Base-by-base conservation (phyloP, 2,888 invertebrate genomes). In the Drosophila antonietae region DNA sequence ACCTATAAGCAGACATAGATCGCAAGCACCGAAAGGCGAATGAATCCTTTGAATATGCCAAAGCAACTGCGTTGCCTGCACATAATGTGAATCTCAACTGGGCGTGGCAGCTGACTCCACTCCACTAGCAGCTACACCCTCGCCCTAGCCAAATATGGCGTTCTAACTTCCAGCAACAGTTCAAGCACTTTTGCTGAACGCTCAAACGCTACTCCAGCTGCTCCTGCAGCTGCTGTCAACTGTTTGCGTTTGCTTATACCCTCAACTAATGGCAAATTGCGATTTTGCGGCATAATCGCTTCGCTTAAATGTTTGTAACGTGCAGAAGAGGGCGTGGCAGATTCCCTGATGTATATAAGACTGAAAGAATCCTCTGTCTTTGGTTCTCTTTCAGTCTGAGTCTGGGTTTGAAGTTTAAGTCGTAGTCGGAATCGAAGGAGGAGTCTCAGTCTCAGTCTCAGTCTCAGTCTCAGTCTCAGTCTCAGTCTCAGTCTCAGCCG, bases 151-250 rank as follows among this genome's bases (percentile, higher is more conserved):
- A 49, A 68, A 52, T 65, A 3, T 61, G 49, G 39, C 43, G 44
- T 49, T 62, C 51, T 62, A 73, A 67, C 55, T 53, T 67, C 20
- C 69, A 64, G 63, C 64, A 65, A 67, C 69, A 67, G 60, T 44
- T 43, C 37, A 37, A 37, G 60, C 52, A 46, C 53, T 35, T 51
- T 52, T 56, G 39, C 23, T 46, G 65, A 69, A 77, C 49, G 49
- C 49, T 12, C 18, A 33, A 12, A 8, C 10, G 33, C 64, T 75
- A 63, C 43, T 23, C 33, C 33, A 20, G 33, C 44, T 7, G 15
- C 39, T 37, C 37, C 37, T 66, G 53, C 71, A 57, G 55, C 61
- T 60, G 65, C 76, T 79, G 68, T 71, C 78, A 71, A 74, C 76
- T 78, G 71, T 68, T 65, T 23, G 44, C 55, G 51, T 59, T 75